Conservation (phyloP, 1,140 invertebrate species). For the Tetragonula clypearis region DNA sequence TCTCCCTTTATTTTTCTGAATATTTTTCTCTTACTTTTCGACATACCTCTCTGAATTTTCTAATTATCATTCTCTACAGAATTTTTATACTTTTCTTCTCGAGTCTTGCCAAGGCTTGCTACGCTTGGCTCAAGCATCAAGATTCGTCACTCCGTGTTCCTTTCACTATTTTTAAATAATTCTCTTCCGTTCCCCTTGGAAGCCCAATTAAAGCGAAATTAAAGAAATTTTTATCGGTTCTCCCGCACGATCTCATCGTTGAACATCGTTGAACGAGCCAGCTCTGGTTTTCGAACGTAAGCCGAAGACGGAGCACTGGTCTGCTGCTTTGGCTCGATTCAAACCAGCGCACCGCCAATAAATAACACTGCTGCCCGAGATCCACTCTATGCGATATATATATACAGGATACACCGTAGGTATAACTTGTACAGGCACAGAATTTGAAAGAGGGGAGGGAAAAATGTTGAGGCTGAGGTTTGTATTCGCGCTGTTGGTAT, state of each 20-base stretch:
- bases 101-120: no score
- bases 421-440: slow-evolving; percentile 39
- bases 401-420: slow-evolving; percentile 43
- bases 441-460: not conserved
- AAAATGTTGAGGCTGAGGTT: not conserved
- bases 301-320: slow-evolving; percentile 37
- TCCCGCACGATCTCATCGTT: not conserved
- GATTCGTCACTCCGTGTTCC: not conserved
- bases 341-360: slow-evolving; percentile 68
- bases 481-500: no score
- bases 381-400: slow-evolving; percentile 68
- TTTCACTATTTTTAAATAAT: not conserved
- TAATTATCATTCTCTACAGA: not conserved
- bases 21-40: no score
- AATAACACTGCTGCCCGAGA: slow-evolving; percentile 70
- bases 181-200: not conserved
- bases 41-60: no score
- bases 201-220: slow-evolving; percentile 22
- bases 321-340: slow-evolving; percentile 50
- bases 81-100: no score
- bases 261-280: slow-evolving; percentile 11
- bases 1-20: no score
- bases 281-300: slow-evolving; percentile 46
- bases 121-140: no score
- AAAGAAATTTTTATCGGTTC: not conserved